phyloP scores from a whole-genome alignment of 2,888 invertebrate species.

The Nemotelus nigrinus region DNA sequence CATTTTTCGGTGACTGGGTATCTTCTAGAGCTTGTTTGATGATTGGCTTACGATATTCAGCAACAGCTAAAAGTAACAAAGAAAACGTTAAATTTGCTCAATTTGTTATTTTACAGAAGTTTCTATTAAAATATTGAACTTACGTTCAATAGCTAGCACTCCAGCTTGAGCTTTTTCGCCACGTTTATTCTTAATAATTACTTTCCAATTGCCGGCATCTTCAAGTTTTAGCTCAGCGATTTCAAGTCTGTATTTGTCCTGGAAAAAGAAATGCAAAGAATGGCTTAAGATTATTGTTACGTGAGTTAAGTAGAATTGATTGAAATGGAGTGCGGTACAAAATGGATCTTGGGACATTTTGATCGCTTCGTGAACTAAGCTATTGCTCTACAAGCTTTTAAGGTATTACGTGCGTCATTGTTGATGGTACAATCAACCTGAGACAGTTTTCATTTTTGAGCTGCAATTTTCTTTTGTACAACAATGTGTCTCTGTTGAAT shows the following conservation, averaged over 20 bases:
- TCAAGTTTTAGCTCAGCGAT: conserved; percentile 74
- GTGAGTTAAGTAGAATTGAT: too few relatives aligned
- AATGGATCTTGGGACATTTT: too few relatives aligned
- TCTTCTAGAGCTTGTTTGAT: conserved; percentile 75
- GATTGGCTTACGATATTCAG: conserved; percentile 81
- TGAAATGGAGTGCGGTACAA: too few relatives aligned
- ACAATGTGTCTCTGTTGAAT: too few relatives aligned
- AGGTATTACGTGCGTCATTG: too few relatives aligned
- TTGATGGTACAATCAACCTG: too few relatives aligned
- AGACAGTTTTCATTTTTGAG: too few relatives aligned
- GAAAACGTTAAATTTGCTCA: background rate
- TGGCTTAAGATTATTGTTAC: too few relatives aligned
- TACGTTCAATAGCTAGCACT: conserved; percentile 77
- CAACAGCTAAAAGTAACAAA: conserved; percentile 69
- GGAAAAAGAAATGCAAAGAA: conserved; percentile 3
- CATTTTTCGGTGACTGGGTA: conserved; percentile 75
- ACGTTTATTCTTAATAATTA: conserved; percentile 82
- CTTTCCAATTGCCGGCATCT: conserved; percentile 86
- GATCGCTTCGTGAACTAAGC: too few relatives aligned
- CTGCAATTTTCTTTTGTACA: too few relatives aligned
- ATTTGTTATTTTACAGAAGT: conserved; percentile 2
- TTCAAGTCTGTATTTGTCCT: conserved; percentile 77
- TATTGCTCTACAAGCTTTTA: too few relatives aligned
- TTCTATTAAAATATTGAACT: conserved; percentile 57
- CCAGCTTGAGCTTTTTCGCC: conserved; percentile 82